These are phyloP conservation scores for Dimorphilus gyrociliatus DNA, from an alignment of 2,888 invertebrate genomes.

Conservation along the genomic window DNA sequence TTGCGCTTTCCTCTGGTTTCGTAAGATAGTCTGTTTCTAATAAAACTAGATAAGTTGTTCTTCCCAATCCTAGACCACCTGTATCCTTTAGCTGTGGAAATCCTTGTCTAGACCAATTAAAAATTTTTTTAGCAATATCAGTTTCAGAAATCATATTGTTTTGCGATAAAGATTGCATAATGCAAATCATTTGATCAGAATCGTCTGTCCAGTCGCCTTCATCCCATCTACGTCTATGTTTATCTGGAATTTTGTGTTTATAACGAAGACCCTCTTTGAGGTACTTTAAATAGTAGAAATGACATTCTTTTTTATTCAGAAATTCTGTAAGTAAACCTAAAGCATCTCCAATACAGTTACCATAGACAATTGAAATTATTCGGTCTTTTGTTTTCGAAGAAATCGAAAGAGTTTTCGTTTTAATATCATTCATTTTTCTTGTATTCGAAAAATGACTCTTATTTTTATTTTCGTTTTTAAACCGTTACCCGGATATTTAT, in stretches of 20 bases:
- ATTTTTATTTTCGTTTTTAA: too few relatives aligned
- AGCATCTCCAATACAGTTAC: slow-evolving; percentile 31
- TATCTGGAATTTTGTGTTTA: slow-evolving; percentile 21
- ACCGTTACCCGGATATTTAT: too few relatives aligned
- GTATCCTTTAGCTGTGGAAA: slow-evolving; percentile 24
- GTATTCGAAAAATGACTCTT: too few relatives aligned
- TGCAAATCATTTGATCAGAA: slow-evolving; percentile 36
- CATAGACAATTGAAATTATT: too few relatives aligned
- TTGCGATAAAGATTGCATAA: slow-evolving; percentile 32
- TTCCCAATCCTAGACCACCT: slow-evolving; percentile 21
- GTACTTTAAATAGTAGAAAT: too few relatives aligned
- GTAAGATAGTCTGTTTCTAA: slow-evolving; percentile 21
- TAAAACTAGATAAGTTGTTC: slow-evolving; percentile 19
- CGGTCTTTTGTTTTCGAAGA: too few relatives aligned
- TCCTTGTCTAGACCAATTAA: slow-evolving; percentile 24
- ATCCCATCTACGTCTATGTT: slow-evolving; percentile 30
- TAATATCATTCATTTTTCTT: too few relatives aligned
- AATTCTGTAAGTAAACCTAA: slow-evolving; percentile 28
- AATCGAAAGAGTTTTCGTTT: too few relatives aligned
- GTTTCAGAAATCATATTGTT: too few relatives aligned
- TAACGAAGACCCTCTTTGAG: slow-evolving; percentile 14
- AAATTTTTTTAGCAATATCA: slow-evolving; percentile 22
- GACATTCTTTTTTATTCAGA: slow-evolving; percentile 19
- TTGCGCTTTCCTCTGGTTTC: too few relatives aligned
- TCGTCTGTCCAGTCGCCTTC: slow-evolving; percentile 38